A percentile compares a stretch with the other conserved stretches of the same genome.
These are phyloP conservation scores for Steinernema hermaphroditum DNA, from an alignment of 2,888 invertebrate species.

Conservation along the genomic window DNA sequence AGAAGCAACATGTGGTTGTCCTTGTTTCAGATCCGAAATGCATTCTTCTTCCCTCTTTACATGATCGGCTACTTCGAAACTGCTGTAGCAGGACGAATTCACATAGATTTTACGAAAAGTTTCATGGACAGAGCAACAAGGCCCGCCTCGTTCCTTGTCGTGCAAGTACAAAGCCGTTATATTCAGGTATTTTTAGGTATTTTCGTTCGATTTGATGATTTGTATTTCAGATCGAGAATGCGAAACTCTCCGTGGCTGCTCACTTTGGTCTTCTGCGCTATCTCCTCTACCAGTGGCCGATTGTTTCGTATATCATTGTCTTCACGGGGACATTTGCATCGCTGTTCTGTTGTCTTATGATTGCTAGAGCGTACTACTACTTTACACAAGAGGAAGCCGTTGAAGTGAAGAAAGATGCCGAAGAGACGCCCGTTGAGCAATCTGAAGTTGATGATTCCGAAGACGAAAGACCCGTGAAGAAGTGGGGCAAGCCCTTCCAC, in stretches of 20 bases:
- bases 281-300: conserved; percentile 57
- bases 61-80: conserved; percentile 54
- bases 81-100: conserved; percentile 23
- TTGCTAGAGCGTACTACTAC: background rate
- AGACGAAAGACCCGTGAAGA: too few species aligned
- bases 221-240: conserved; percentile 48
- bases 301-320: conserved; percentile 43
- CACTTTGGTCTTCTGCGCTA: conserved; percentile 54
- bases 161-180: conserved; percentile 59
- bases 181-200: conserved; percentile 49
- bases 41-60: conserved; percentile 58
- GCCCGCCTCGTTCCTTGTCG: conserved; percentile 45
- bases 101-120: conserved; percentile 40
- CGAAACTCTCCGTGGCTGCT: conserved; percentile 49
- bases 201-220: background rate
- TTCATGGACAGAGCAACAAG: conserved; percentile 40
- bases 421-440: background rate
- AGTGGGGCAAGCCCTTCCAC: background rate
- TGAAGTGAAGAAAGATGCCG: background rate
- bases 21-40: conserved; percentile 43
- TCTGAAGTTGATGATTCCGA: background rate
- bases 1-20: too few species aligned
- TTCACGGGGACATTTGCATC: conserved; percentile 35
- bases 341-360: conserved; percentile 33
- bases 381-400: background rate